Conservation (phyloP, 2,113 vertebrate species). For the Myotis yumanensis region DNA sequence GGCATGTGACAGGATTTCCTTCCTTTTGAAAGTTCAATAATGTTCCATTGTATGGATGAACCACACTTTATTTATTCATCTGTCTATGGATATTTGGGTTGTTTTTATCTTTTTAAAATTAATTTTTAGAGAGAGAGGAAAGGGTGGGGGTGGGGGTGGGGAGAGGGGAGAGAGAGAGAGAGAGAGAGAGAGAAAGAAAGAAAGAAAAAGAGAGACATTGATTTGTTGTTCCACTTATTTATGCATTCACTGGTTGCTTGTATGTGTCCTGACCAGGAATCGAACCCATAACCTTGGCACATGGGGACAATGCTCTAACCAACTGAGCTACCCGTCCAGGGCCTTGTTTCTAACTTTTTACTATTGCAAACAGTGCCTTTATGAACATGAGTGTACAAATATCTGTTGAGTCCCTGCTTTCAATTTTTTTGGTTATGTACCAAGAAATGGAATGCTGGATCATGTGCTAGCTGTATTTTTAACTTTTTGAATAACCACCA, state of each 20-base stretch:
- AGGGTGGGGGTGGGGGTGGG: too few relatives aligned
- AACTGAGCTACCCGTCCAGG: neutral
- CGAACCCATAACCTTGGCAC: neutral
- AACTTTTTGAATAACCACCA: neutral
- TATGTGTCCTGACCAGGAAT: neutral
- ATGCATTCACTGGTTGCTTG: neutral
- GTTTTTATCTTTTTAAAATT: neutral
- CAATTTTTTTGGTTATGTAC: neutral
- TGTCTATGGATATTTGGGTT: neutral
- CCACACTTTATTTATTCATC: neutral
- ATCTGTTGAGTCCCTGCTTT: neutral
- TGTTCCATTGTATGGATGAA: accelerated
- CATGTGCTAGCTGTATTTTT: neutral
- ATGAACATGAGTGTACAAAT: neutral
- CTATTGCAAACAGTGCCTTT: neutral
- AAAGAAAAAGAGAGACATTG: neutral
- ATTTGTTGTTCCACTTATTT: neutral
- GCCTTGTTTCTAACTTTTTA: neutral
- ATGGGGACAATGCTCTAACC: neutral
- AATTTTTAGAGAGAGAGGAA: neutral
- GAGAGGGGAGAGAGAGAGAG: too few relatives aligned
- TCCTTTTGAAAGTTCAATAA: neutral
- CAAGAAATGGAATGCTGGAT: neutral
- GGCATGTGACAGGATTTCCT: neutral
- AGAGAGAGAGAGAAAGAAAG: too few relatives aligned